Evolutionary conservation across 2,113 vertebrate species (phyloP).

Genomic region (Alectura lathami): DNA sequence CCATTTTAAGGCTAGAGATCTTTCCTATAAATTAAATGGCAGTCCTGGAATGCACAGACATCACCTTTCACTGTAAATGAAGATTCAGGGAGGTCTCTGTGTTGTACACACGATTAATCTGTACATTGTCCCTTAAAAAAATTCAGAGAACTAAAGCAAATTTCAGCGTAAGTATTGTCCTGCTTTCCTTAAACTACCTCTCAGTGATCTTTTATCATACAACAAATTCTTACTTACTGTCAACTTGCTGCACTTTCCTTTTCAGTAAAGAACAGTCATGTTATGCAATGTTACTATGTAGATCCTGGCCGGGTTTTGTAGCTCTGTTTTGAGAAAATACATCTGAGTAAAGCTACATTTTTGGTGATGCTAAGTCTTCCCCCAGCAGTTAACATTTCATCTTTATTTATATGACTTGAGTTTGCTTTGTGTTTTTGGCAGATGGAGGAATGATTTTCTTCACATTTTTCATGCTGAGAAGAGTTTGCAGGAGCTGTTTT

Average conservation of each 20-base stretch:
- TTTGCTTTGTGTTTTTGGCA: conserved; percentile 25
- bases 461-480: not conserved
- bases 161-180: not conserved
- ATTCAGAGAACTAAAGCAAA: not conserved
- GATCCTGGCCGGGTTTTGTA: not conserved
- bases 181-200: not conserved
- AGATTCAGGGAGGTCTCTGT: not conserved
- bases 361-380: conserved; percentile 14
- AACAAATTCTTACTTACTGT: not conserved
- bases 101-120: not conserved
- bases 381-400: not conserved
- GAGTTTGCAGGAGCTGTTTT: not conserved
- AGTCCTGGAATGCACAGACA: not conserved
- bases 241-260: not conserved
- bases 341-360: conserved; percentile 35
- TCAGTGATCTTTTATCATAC: not conserved
- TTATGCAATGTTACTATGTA: conserved; percentile 24
- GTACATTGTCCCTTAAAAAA: not conserved
- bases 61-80: not conserved
- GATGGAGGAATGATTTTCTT: conserved; percentile 2
- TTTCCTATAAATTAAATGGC: not conserved
- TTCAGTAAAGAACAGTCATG: not conserved
- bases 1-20: not conserved
- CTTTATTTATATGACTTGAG: conserved; percentile 18
- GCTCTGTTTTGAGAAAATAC: conserved; percentile 38